Base-by-base conservation (phyloP, 2,888 invertebrate genomes). In the Galerucella nymphaeae region DNA sequence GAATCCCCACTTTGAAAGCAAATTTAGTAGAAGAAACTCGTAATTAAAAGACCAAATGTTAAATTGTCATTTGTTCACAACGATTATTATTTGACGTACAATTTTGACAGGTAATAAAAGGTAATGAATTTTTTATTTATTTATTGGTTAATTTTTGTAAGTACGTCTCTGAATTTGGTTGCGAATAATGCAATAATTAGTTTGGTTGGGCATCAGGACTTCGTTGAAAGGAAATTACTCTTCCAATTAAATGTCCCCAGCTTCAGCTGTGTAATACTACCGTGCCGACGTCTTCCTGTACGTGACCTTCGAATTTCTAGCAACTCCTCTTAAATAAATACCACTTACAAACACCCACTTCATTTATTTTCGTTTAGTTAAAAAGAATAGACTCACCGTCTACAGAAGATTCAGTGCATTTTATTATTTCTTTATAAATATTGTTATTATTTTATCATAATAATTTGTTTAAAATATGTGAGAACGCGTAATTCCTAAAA, bases 181-280 rank as follows among this genome's bases (percentile, higher is more conserved):
- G 76, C 73, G 65, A 76, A 69, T 65, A 64, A 71, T 68, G 59
- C 58, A 64, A 79, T 79, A 80, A 80, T 81, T 82, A 82, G 80
- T 82, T 82, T 81, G 79, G 78, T 74, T 71, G 78, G 79, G 78
- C 79, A 78, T 78, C 78, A 57, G 74, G 78, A 76, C 70, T 67
- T 74, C 75, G 75, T 68, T 74, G 75, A 77, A 78, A 72, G 76
- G 75, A 75, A 77, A 78, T 78, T 77, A 77, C 74, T 76, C 75
- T 76, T 75, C 75, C 71, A 75, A 78, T 76, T 75, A 75, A 75
- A 75, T 78, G 78, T 75, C 76, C 74, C 71, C 70, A 70, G 18
- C 18, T 42, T 62, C 16, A n/a, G 68, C 67, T 20, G 59, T 66
- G 66, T 64, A 48, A 70, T 76, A 63, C 69, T 38, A 58, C 48